A percentile compares a stretch with the other conserved stretches of the same genome.
Evolutionary conservation across 2,888 invertebrate species (phyloP).

Genomic region (Synergus japonicus): DNA sequence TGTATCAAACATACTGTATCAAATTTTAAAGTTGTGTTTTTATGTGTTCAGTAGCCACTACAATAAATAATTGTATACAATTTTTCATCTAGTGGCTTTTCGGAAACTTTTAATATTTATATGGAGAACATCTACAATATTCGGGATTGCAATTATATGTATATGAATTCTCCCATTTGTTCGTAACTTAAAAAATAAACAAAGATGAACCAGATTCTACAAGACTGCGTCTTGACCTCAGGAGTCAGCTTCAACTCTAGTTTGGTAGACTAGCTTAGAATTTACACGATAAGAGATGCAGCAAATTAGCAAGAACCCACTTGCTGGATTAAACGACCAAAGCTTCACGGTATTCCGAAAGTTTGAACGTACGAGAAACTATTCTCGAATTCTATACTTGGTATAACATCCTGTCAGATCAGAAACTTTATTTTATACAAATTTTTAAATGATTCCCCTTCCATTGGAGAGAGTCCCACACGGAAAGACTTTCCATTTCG

Average conservation of each 20-base stretch:
- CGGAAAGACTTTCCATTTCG: too few relatives aligned
- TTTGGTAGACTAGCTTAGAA: neutral
- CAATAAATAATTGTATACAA: too few relatives aligned
- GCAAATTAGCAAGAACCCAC: conserved; percentile 40
- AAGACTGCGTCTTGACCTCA: conserved; percentile 16
- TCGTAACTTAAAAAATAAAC: neutral
- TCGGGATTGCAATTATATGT: neutral
- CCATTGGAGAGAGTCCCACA: too few relatives aligned
- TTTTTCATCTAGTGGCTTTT: too few relatives aligned
- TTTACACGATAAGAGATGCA: conserved; percentile 16
- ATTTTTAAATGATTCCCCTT: neutral
- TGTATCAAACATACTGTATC: too few relatives aligned
- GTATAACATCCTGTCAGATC: neutral
- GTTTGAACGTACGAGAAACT: neutral
- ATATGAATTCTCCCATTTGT: neutral
- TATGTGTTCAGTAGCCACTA: too few relatives aligned
- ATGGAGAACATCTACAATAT: too few relatives aligned
- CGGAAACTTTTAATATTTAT: too few relatives aligned
- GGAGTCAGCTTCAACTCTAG: conserved; percentile 21
- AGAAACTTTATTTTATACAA: neutral
- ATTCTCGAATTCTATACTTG: neutral
- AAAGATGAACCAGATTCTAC: neutral
- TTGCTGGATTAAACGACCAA: conserved; percentile 34
- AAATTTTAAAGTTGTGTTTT: too few relatives aligned
- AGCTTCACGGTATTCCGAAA: neutral